Evolutionary conservation across 1,140 invertebrate genomes (phyloP), one percentile per base, ranked within the genome.

Genomic region (Anastatus disparis): DNA sequence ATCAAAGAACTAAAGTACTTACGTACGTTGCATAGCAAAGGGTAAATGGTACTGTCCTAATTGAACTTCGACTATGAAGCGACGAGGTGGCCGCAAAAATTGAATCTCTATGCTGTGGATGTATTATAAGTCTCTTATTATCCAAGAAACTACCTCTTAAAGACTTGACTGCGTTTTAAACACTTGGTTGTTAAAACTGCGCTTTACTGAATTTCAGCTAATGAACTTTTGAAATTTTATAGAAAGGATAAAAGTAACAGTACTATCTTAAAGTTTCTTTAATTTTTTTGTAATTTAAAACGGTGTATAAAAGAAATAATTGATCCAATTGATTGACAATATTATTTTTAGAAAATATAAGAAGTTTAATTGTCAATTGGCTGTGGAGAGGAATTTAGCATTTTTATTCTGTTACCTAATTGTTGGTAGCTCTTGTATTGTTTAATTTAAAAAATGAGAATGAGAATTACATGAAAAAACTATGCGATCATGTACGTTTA

Each of bases 1-100:
- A n/a, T n/a, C n/a, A n/a, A n/a, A n/a, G n/a, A n/a, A n/a, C n/a
- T n/a, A n/a, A n/a, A n/a, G n/a, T n/a, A n/a, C n/a, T n/a, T n/a
- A n/a, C n/a, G n/a, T n/a, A n/a, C n/a, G n/a, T n/a, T n/a, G n/a
- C n/a, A n/a, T n/a, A n/a, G n/a, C n/a, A n/a, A 97, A 97, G 87
- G 97, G 97, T 40, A 99, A 98, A 85, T 99, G 97, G 97, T 99
- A 95, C 82, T 99, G 97, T 84, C 96, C 96, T 0, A 94, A 96
- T 77, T 99, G 97, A 87, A 92, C 93, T 26, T 90, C 93, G 65
- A 92, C 94, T 73, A 97, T 97, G 94, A 94, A 95, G 75, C 88
- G 95, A 75, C 88, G 95, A 69, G 91, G 91, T 13, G 89, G 91
- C 77, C 87, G 92, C 67, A 94, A 94, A 81, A 92, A 91, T 81